Conservation (phyloP, 2,888 invertebrate species). For the Trachelus troglodyta region DNA sequence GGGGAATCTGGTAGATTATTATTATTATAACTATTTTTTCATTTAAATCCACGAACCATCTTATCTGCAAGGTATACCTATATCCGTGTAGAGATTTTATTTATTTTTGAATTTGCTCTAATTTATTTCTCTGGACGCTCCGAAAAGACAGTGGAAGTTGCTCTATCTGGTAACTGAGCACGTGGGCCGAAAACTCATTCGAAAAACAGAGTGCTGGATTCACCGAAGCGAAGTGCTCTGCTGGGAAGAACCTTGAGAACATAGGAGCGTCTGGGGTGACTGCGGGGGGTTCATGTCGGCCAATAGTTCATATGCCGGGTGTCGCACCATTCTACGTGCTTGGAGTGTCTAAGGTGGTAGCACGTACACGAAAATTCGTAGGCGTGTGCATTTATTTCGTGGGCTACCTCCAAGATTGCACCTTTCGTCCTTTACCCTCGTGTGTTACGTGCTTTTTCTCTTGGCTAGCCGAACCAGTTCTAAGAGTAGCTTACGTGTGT, state of each 20-base stretch:
- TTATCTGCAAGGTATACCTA: neutral
- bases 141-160: neutral
- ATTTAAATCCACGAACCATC: neutral
- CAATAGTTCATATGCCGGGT: slow-evolving; percentile 53
- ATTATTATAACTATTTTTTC: neutral
- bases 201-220: slow-evolving; percentile 1
- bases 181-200: neutral
- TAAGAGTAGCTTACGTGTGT: neutral
- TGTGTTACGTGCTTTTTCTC: neutral
- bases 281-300: slow-evolving; percentile 43
- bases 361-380: slow-evolving; percentile 44
- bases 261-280: neutral
- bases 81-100: neutral
- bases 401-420: slow-evolving; percentile 42
- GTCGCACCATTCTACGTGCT: slow-evolving; percentile 47
- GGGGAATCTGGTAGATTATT: neutral
- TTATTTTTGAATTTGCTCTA: neutral
- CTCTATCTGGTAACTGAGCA: neutral
- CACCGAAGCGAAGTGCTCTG: neutral
- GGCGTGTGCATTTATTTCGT: slow-evolving; percentile 49
- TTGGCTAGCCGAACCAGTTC: neutral
- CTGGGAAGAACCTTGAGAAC: slow-evolving; percentile 29
- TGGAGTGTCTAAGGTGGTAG: slow-evolving; percentile 39
- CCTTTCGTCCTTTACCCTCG: slow-evolving; percentile 25
- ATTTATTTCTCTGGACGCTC: neutral